These are phyloP conservation scores for Pithys albifrons DNA, from an alignment of 2,113 vertebrate genomes.

Conservation along the genomic window DNA sequence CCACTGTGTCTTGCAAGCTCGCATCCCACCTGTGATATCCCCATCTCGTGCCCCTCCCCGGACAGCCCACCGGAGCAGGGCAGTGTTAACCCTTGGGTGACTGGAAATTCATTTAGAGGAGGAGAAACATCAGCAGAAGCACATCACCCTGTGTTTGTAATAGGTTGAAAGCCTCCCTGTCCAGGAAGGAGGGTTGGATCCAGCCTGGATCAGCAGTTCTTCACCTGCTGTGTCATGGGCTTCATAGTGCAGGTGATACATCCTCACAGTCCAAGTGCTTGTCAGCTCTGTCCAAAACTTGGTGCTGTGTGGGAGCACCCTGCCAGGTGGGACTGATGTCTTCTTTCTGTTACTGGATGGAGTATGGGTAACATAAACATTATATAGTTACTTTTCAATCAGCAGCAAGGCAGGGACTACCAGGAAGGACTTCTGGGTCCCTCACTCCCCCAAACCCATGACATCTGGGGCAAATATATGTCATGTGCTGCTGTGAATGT, in stretches of 20 bases:
- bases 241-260: fast-evolving
- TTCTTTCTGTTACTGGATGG: background rate
- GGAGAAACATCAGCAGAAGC: background rate
- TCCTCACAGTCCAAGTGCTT: background rate
- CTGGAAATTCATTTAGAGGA: background rate
- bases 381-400: background rate
- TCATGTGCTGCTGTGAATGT: fast-evolving
- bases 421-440: background rate
- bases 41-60: background rate
- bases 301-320: background rate
- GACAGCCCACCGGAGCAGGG: background rate
- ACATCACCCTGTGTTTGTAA: background rate
- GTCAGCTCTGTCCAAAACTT: background rate
- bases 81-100: background rate
- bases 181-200: background rate
- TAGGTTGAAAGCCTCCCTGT: background rate
- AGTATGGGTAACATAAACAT: background rate
- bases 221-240: background rate
- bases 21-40: constrained; percentile 51
- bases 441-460: fast-evolving
- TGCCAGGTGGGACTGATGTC: background rate
- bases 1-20: background rate
- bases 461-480: background rate
- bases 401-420: background rate
- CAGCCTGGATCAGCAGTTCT: background rate